These are phyloP conservation scores for Palythoa heliodiscus DNA, from an alignment of 92 coral and sea anemone genomes.

Conservation along the genomic window DNA sequence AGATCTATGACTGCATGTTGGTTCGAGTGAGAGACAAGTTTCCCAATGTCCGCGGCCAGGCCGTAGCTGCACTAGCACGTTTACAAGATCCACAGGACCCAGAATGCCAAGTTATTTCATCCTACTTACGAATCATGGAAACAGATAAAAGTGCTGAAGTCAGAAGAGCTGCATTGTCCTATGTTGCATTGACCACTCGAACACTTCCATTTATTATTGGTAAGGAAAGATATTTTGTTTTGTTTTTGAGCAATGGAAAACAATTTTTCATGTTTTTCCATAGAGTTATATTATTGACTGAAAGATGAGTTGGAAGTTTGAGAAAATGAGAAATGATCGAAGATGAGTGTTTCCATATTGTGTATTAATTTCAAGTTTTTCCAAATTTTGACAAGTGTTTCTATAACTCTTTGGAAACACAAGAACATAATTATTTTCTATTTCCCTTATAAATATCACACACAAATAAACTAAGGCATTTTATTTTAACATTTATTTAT, in stretches of 20 bases:
- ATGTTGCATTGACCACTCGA: slow-evolving; percentile 70
- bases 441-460: too few species aligned
- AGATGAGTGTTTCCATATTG: too few species aligned
- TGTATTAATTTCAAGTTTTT: too few species aligned
- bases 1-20: slow-evolving; percentile 80
- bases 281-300: too few species aligned
- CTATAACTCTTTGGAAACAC: too few species aligned
- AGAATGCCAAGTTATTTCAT: slow-evolving; percentile 77
- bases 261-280: too few species aligned
- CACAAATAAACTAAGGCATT: too few species aligned
- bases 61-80: slow-evolving; percentile 84
- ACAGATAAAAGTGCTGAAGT: slow-evolving; percentile 86
- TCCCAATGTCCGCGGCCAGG: slow-evolving; percentile 83
- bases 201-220: slow-evolving; percentile 80
- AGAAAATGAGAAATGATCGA: too few species aligned
- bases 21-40: slow-evolving; percentile 82
- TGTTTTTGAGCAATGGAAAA: not conserved
- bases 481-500: too few species aligned
- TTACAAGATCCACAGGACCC: slow-evolving; percentile 89
- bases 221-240: slow-evolving; percentile 27
- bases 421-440: too few species aligned
- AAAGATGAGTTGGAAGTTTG: too few species aligned
- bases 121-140: slow-evolving; percentile 73
- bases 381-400: too few species aligned
- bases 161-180: slow-evolving; percentile 73